Percentiles rank a stretch among this genome's conserved stretches.
phyloP scores from a whole-genome alignment of 1,140 invertebrate genomes.

The Cydia splendana region DNA sequence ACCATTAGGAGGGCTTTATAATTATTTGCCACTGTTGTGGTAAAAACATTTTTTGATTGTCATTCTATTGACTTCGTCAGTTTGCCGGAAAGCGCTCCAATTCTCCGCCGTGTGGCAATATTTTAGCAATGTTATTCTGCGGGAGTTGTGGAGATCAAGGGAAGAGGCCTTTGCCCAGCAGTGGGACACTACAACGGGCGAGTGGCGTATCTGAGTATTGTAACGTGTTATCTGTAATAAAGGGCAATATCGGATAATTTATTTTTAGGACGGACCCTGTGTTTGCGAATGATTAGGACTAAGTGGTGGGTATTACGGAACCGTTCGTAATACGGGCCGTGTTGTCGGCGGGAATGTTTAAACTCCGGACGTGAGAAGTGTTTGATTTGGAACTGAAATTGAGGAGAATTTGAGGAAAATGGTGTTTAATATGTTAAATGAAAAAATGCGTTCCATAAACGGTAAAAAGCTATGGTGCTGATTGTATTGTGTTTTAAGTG shows the following conservation, averaged over 20 bases:
- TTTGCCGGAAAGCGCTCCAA: no score
- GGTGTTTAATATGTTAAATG: background rate
- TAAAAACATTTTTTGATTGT: no score
- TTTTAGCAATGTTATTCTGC: no score
- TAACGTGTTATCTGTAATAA: background rate
- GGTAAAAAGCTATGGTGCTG: no score
- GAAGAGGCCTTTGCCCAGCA: no score
- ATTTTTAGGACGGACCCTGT: slow-evolving; percentile 12
- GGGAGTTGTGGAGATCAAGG: no score
- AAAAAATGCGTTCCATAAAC: background rate
- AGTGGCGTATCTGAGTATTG: background rate
- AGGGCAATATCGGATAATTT: slow-evolving; percentile 16
- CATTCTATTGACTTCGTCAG: no score
- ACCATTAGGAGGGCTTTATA: no score
- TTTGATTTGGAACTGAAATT: background rate
- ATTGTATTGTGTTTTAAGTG: no score
- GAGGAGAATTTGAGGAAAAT: background rate
- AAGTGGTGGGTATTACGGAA: slow-evolving; percentile 9
- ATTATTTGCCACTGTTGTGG: no score
- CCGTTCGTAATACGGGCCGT: background rate
- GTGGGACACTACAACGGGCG: no score
- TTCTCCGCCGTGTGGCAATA: no score
- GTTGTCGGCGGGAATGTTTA: background rate
- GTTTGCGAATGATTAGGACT: slow-evolving; percentile 18
- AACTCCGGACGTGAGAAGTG: background rate